Evolutionary conservation across 2,888 invertebrate species (phyloP).

Genomic region (Drosophila maculinotata): DNA sequence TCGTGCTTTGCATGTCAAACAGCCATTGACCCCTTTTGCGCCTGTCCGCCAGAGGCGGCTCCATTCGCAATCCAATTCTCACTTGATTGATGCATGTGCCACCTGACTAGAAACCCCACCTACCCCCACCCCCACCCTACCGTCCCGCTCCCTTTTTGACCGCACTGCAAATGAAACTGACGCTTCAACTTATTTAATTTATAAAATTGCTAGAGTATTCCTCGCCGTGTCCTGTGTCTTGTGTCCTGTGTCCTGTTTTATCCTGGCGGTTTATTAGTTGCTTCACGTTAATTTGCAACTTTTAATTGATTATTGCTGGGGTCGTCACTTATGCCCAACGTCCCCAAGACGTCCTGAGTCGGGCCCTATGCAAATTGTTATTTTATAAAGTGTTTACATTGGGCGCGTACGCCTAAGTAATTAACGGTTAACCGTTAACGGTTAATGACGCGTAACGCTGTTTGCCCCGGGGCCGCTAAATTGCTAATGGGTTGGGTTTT

Average conservation of each 20-base stretch:
- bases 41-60: constrained; percentile 43
- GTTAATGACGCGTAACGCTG: constrained; percentile 68
- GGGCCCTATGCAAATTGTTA: constrained; percentile 62
- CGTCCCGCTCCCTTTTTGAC: background rate
- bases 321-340: constrained; percentile 8
- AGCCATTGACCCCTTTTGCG: constrained; percentile 81
- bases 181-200: constrained; percentile 82
- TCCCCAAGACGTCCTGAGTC: constrained; percentile 14
- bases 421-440: constrained; percentile 66
- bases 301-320: constrained; percentile 76
- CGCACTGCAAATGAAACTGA: constrained; percentile 47
- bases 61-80: constrained; percentile 77
- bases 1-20: constrained; percentile 81
- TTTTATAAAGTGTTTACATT: constrained; percentile 76
- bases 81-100: constrained; percentile 80
- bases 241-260: constrained; percentile 14
- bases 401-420: constrained; percentile 68
- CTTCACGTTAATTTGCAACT: constrained; percentile 68
- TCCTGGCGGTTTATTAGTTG: constrained; percentile 65
- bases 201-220: constrained; percentile 70
- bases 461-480: constrained; percentile 14
- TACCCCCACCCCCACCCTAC: background rate
- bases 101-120: constrained; percentile 59
- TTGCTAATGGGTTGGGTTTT: constrained; percentile 30
- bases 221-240: constrained; percentile 22